Evolutionary conservation across 2,113 vertebrate genomes (phyloP).

Genomic region (Thermophis baileyi): DNA sequence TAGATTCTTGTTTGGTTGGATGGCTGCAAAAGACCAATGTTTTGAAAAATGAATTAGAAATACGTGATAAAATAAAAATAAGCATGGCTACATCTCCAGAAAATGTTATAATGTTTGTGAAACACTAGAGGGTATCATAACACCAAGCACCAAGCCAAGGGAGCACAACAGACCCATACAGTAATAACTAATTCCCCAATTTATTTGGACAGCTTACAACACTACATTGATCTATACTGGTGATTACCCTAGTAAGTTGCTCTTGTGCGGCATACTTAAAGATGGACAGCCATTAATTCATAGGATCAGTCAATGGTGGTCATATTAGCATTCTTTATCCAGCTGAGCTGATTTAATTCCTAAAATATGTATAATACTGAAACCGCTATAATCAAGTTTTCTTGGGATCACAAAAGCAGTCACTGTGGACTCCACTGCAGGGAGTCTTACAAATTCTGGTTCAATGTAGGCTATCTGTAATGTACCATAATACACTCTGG

Average conservation of each 20-base stretch:
- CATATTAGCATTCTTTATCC: neutral
- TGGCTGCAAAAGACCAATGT: neutral
- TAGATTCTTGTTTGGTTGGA: neutral
- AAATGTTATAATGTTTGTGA: neutral
- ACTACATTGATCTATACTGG: neutral
- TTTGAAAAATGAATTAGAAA: neutral
- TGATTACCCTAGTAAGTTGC: neutral
- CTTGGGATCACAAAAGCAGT: neutral
- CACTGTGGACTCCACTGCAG: neutral
- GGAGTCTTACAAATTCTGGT: neutral
- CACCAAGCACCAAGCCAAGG: neutral
- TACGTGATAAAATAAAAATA: neutral
- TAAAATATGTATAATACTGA: neutral
- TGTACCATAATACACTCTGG: neutral
- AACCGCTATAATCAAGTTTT: neutral
- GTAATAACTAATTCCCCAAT: neutral
- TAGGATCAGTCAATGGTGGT: neutral
- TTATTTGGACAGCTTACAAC: neutral
- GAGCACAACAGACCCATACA: neutral
- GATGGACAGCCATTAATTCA: neutral
- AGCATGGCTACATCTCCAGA: neutral
- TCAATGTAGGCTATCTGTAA: neutral
- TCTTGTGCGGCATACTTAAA: neutral
- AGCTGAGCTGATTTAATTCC: neutral
- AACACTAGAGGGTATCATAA: conserved; percentile 1